These are phyloP conservation scores for Diplolepis rosae DNA, from an alignment of 2,888 invertebrate species.

Conservation along the genomic window DNA sequence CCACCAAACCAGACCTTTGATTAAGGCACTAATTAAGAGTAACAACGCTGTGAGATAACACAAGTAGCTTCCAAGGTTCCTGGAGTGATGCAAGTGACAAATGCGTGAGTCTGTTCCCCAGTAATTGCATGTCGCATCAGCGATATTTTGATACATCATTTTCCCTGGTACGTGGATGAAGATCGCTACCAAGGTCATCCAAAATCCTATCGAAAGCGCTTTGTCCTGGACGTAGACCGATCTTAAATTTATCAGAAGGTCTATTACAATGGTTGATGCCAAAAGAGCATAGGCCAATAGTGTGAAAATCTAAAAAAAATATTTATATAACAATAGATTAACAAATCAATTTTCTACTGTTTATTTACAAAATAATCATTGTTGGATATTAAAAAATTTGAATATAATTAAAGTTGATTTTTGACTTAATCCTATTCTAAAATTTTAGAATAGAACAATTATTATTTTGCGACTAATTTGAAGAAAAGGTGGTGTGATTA, in stretches of 20 bases:
- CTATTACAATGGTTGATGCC: slow-evolving; percentile 74
- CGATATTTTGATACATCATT: slow-evolving; percentile 78
- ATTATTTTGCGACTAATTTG: too few species aligned
- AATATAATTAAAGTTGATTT: too few species aligned
- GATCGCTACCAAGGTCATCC: slow-evolving; percentile 76
- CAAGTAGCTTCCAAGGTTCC: slow-evolving; percentile 74
- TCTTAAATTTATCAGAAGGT: slow-evolving; percentile 76
- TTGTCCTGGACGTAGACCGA: slow-evolving; percentile 79
- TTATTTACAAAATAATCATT: too few species aligned
- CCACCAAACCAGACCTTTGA: slow-evolving; percentile 74
- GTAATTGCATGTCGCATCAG: slow-evolving; percentile 74
- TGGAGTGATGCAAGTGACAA: slow-evolving; percentile 75
- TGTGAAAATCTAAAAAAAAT: slow-evolving; percentile 67
- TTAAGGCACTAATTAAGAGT: slow-evolving; percentile 71
- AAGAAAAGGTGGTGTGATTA: too few species aligned
- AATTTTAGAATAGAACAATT: too few species aligned
- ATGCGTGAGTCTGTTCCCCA: slow-evolving; percentile 71
- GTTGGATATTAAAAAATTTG: too few species aligned
- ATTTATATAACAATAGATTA: neutral
- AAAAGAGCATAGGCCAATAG: slow-evolving; percentile 71
- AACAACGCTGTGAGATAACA: slow-evolving; percentile 74
- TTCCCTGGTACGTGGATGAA: slow-evolving; percentile 80
- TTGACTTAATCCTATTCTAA: too few species aligned
- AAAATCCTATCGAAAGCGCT: slow-evolving; percentile 77
- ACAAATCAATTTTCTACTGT: too few species aligned